Evolutionary conservation across 2,888 invertebrate genomes (phyloP).

Genomic region (Nymphalis urticae): DNA sequence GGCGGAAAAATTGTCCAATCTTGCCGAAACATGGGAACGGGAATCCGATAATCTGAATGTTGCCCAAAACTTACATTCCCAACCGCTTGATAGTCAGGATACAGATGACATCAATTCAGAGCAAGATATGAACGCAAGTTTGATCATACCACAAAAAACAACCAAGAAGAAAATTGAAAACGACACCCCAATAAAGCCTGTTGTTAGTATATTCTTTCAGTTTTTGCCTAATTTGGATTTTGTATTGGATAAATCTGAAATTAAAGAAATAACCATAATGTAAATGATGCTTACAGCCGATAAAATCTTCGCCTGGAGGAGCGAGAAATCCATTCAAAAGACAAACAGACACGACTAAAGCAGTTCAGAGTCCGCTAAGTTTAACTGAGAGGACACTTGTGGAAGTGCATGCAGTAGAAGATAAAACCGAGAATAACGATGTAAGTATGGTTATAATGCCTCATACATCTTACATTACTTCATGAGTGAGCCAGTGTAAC

Average conservation of each 20-base stretch:
- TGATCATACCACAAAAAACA: conserved; percentile 70
- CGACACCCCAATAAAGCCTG: conserved; percentile 67
- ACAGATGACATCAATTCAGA: conserved; percentile 66
- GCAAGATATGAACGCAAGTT: conserved; percentile 64
- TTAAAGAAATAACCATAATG: background rate
- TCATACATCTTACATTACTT: background rate
- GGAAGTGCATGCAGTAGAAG: conserved; percentile 55
- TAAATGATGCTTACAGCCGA: conserved; percentile 53
- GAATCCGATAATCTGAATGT: conserved; percentile 58
- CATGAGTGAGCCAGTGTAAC: too few relatives aligned
- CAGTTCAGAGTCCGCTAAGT: conserved; percentile 63
- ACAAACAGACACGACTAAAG: conserved; percentile 59
- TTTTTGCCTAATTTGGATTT: background rate
- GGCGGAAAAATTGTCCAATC: conserved; percentile 87
- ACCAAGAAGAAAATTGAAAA: conserved; percentile 61
- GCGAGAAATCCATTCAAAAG: conserved; percentile 79
- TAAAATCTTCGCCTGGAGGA: conserved; percentile 68
- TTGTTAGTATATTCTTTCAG: conserved; percentile 53
- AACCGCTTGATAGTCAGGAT: conserved; percentile 66
- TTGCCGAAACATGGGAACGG: conserved; percentile 75
- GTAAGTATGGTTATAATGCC: conserved; percentile 51
- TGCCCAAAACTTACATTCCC: conserved; percentile 64
- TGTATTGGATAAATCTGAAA: background rate
- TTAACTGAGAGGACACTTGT: conserved; percentile 69
- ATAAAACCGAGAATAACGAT: conserved; percentile 57